Conservation (phyloP, 2,797 vertebrate genomes). For the Anabacerthia variegaticeps region DNA sequence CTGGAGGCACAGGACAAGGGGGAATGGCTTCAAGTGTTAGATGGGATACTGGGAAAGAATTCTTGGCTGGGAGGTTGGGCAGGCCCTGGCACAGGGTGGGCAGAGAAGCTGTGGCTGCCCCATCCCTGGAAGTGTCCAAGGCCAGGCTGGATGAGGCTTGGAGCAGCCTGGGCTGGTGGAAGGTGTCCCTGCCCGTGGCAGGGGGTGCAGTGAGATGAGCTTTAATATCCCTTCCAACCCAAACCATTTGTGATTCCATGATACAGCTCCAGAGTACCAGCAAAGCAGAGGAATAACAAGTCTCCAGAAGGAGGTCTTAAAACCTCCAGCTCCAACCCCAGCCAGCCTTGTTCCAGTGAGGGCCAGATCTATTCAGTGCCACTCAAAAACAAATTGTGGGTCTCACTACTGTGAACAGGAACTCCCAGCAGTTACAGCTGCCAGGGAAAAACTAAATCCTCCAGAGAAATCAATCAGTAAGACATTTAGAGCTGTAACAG, state of each 20-base stretch:
- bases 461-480: neutral
- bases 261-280: neutral
- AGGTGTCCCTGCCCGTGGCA: neutral
- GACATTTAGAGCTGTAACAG: neutral
- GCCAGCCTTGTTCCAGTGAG: neutral
- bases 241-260: neutral
- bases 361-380: neutral
- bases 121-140: neutral
- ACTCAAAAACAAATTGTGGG: neutral
- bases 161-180: fast-evolving
- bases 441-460: neutral
- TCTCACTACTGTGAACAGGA: neutral
- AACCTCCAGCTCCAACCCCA: neutral
- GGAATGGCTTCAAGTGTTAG: neutral
- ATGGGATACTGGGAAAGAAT: neutral
- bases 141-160: neutral
- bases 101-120: neutral
- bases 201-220: fast-evolving
- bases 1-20: neutral
- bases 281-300: neutral
- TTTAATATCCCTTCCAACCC: neutral
- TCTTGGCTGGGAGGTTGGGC: fast-evolving
- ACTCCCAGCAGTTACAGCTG: neutral
- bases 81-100: neutral
- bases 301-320: neutral